Evolutionary conservation across 2,113 vertebrate genomes (phyloP), one percentile per base, ranked within the genome.

Genomic region (Galeopterus variegatus): DNA sequence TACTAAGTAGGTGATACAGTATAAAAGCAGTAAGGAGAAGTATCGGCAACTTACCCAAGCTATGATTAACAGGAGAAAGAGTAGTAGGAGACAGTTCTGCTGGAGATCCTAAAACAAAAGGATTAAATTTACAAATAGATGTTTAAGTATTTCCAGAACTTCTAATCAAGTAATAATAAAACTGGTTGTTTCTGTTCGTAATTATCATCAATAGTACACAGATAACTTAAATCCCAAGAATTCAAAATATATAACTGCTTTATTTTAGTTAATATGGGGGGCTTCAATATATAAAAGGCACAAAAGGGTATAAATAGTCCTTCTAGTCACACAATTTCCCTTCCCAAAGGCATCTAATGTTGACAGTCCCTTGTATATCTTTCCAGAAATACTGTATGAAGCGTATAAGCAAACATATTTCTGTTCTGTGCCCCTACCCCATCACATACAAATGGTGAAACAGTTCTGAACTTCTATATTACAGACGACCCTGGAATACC

Each of bases 11-110:
- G 17, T 48, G 31, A 60, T 33, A 90, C 0, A 90, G 86, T 79
- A 67, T 60, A 77, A 8, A 17, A 96, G 90, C 5, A 45, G 41
- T 5, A 3, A 36, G 12, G 41, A 9, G 0, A 36, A 92, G 19
- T 19, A 84, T 83, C 52, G 96, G 8, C 86, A 97, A 91, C 99
- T 99, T 99, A 99, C 99, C 99, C 98, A 99, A 98, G 98, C 99
- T 98, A 96, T 99, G 99, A 98, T 99, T 99, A 98, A 99, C 99
- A 84, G 99, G 99, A 60, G 99, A 99, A 33, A 99, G 99, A 93
- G 99, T 99, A 97, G 99, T 99, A 54, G 99, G 99, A 98, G 99
- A 99, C 95, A 99, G 98, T 98, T 99, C 99, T 94, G 99, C 99
- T 95, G 99, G 99, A 98, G 99, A 99, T 97, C 99, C 99, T 99